These are phyloP conservation scores for Enteromius anoplus DNA, from an alignment of 2,797 vertebrate species.

Conservation along the genomic window DNA sequence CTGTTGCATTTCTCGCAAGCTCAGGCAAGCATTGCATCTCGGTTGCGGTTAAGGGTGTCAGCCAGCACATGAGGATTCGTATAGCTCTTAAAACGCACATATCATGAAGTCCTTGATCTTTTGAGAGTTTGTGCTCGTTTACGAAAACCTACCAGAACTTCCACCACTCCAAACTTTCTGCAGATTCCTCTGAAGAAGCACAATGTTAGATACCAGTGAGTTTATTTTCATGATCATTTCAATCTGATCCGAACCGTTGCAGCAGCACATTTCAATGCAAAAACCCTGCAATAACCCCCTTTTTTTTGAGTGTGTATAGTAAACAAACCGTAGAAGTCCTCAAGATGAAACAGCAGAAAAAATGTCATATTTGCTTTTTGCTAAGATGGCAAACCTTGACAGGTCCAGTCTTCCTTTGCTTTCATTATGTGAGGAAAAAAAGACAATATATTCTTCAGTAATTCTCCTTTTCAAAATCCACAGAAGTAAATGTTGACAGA, in stretches of 20 bases:
- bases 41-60: background rate
- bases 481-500: background rate
- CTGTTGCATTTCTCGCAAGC: background rate
- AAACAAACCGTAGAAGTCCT: background rate
- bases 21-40: background rate
- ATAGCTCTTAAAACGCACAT: background rate
- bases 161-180: background rate
- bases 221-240: slow-evolving; percentile 3
- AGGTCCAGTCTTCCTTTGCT: background rate
- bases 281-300: background rate
- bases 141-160: background rate
- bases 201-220: background rate
- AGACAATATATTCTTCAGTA: background rate
- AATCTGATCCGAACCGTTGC: background rate
- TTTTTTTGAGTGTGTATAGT: background rate
- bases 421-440: background rate
- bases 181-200: background rate
- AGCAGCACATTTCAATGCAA: background rate
- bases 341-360: background rate
- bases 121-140: background rate
- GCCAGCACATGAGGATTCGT: background rate
- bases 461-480: background rate
- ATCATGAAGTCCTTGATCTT: background rate
- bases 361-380: background rate
- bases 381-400: background rate